A percentile compares a stretch with the other conserved stretches of the same genome.
Evolutionary conservation across 2,113 vertebrate species (phyloP).

Genomic region (Otus sunia): DNA sequence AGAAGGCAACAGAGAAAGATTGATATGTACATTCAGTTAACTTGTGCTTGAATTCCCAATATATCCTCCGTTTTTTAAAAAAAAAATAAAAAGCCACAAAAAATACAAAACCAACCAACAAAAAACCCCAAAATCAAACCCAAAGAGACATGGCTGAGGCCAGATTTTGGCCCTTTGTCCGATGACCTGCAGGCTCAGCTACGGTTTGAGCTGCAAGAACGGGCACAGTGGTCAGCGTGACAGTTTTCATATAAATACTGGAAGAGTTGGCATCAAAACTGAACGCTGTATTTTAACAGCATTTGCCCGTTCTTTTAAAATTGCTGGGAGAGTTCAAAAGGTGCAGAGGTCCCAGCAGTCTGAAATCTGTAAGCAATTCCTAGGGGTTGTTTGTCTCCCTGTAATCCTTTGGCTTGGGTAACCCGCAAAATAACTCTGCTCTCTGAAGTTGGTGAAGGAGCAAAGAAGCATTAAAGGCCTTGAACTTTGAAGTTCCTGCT

Average conservation of each 20-base stretch:
- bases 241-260: not conserved
- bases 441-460: not conserved
- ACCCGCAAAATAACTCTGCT: not conserved
- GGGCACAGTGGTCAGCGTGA: fast-evolving
- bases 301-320: not conserved
- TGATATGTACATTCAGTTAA: not conserved
- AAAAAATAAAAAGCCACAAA: not conserved
- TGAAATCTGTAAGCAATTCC: not conserved
- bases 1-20: not conserved
- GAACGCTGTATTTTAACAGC: not conserved
- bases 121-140: not conserved
- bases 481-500: constrained; percentile 5
- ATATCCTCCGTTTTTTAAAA: not conserved
- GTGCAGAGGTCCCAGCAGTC: not conserved
- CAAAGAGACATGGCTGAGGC: not conserved
- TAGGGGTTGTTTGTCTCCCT: not conserved
- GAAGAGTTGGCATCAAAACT: not conserved
- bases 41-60: not conserved
- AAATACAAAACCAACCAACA: not conserved
- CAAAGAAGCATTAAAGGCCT: constrained; percentile 1
- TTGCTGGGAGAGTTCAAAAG: not conserved
- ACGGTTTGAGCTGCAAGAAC: not conserved
- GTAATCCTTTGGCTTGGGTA: not conserved
- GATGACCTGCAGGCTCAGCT: not conserved
- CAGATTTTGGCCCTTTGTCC: not conserved